Evolutionary conservation across 2,113 vertebrate species (phyloP).

Genomic region (Prunella fulvescens): DNA sequence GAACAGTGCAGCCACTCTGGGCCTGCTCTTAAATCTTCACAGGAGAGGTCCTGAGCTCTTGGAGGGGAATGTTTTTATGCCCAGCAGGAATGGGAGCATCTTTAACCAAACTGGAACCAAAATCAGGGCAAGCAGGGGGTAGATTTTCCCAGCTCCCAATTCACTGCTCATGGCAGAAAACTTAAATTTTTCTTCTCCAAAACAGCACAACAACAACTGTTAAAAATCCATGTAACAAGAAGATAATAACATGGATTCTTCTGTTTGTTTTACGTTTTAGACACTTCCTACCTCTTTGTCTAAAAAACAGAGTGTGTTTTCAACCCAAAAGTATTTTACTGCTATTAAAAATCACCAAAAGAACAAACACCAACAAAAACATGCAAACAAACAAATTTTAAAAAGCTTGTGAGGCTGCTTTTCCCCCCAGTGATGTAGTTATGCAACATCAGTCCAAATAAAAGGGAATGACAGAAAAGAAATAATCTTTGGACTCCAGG

Average conservation of each 20-base stretch:
- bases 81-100: background rate
- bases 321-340: background rate
- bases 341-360: background rate
- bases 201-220: background rate
- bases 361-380: background rate
- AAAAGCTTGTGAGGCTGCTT: background rate
- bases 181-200: background rate
- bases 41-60: background rate
- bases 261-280: background rate
- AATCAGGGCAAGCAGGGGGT: background rate
- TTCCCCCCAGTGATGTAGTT: background rate
- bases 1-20: background rate
- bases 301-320: background rate
- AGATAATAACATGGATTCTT: background rate
- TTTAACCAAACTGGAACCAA: background rate
- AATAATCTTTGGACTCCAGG: background rate
- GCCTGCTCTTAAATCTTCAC: background rate
- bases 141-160: background rate
- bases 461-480: background rate
- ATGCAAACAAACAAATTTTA: too few species aligned
- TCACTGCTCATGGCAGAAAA: background rate
- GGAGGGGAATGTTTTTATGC: background rate
- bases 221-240: background rate
- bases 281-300: background rate
- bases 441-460: background rate